Evolutionary conservation across 1,140 invertebrate genomes (phyloP).

Genomic region (Macrostomum lignano): DNA sequence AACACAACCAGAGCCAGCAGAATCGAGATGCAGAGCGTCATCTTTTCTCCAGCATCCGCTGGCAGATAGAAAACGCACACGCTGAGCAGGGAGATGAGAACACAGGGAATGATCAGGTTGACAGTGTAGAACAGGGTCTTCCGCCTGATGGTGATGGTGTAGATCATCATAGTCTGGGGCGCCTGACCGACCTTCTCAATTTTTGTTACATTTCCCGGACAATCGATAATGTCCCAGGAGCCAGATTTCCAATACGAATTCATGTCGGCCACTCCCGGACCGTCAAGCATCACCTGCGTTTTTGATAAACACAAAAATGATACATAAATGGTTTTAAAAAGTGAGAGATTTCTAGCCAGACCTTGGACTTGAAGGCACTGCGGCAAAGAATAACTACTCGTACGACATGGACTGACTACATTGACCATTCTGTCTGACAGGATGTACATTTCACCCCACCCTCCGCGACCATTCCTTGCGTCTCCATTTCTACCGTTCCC

Average conservation of each 20-base stretch:
- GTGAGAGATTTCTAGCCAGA: too few relatives aligned
- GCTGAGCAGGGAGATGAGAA: conserved; percentile 87
- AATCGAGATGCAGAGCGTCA: conserved; percentile 87
- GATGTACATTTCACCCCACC: too few relatives aligned
- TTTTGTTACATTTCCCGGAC: conserved; percentile 42
- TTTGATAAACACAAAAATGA: too few relatives aligned
- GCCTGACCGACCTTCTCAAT: conserved; percentile 10
- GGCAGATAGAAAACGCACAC: conserved; percentile 91
- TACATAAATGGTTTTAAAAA: too few relatives aligned
- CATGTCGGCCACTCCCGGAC: too few relatives aligned
- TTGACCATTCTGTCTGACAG: too few relatives aligned
- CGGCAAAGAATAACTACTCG: too few relatives aligned
- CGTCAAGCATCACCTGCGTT: too few relatives aligned
- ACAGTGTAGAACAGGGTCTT: conserved; percentile 98
- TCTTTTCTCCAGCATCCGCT: conserved; percentile 38
- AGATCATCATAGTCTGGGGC: conserved; percentile 9
- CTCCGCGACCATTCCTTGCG: too few relatives aligned
- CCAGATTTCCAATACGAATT: conserved; percentile 92
- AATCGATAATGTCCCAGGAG: conserved; percentile 94
- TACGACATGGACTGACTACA: too few relatives aligned
- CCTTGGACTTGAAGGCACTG: too few relatives aligned
- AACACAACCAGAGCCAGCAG: conserved; percentile 95
- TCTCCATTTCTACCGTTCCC: too few relatives aligned
- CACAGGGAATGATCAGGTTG: conserved; percentile 86
- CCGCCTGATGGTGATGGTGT: conserved; percentile 54